A percentile compares a stretch with the other conserved stretches of the same genome.
phyloP scores from a whole-genome alignment of 2,888 invertebrate species.

The Drosophila longiperda region DNA sequence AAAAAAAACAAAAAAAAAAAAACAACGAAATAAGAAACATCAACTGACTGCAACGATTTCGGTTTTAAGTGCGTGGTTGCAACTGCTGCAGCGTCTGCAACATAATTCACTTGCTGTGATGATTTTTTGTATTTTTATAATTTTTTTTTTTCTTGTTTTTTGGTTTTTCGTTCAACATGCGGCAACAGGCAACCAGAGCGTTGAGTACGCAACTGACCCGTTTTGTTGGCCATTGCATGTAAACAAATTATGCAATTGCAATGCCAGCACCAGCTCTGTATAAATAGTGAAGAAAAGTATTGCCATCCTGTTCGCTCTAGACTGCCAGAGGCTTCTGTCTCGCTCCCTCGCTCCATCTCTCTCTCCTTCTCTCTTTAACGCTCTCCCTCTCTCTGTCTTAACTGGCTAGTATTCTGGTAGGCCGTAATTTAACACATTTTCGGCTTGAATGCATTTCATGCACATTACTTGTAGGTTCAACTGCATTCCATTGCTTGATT shows the following conservation, averaged over 20 bases:
- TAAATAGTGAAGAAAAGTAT: constrained; percentile 36
- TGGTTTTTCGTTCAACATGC: constrained; percentile 54
- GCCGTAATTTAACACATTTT: constrained; percentile 74
- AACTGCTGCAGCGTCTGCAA: constrained; percentile 50
- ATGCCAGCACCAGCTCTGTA: constrained; percentile 48
- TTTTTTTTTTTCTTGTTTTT: constrained; percentile 9
- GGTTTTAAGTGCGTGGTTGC: constrained; percentile 55
- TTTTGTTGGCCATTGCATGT: constrained; percentile 72
- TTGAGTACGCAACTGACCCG: constrained; percentile 71
- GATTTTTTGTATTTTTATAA: constrained; percentile 30
- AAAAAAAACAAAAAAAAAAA: constrained; percentile 15
- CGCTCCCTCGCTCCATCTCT: background rate
- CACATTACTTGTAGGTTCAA: constrained; percentile 63
- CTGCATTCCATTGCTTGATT: constrained; percentile 71
- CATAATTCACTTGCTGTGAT: constrained; percentile 71
- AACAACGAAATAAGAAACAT: constrained; percentile 40
- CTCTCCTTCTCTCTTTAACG: background rate
- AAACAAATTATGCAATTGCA: constrained; percentile 79
- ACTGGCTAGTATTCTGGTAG: constrained; percentile 39
- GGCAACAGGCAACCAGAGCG: constrained; percentile 41
- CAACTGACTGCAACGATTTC: constrained; percentile 53
- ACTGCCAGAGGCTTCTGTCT: background rate
- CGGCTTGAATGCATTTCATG: constrained; percentile 60
- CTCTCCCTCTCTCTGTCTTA: background rate
- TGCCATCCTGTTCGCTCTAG: constrained; percentile 15